Percentiles rank a stretch among this genome's conserved stretches.
Evolutionary conservation across 1,140 invertebrate species (phyloP).

Genomic region (Daktulosphaira vitifoliae): DNA sequence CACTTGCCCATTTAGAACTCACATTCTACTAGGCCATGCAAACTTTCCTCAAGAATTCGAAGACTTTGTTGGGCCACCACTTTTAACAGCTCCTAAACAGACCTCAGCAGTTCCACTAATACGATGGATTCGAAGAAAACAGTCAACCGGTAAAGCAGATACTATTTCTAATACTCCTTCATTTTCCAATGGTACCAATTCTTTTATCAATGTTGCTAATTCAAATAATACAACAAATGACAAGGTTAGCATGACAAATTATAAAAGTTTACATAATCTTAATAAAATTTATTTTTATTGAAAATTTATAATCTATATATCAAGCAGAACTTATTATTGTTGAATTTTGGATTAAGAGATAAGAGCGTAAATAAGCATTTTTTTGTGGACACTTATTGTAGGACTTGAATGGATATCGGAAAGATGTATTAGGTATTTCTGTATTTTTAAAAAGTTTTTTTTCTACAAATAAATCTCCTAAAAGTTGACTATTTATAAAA

Average conservation of each 20-base stretch:
- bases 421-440: no score
- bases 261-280: no score
- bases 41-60: constrained; percentile 23
- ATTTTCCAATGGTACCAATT: not conserved
- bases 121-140: constrained; percentile 12
- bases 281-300: no score
- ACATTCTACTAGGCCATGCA: constrained; percentile 20
- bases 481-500: no score
- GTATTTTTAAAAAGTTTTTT: no score
- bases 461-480: no score
- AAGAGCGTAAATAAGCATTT: no score
- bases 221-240: not conserved
- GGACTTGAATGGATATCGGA: no score
- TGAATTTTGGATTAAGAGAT: no score
- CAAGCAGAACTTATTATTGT: no score
- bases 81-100: constrained; percentile 5
- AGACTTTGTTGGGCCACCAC: constrained; percentile 11
- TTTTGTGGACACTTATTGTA: no score
- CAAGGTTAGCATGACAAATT: constrained; percentile 17
- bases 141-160: constrained; percentile 5
- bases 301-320: no score
- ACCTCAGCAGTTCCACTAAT: constrained; percentile 8
- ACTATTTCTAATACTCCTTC: not conserved
- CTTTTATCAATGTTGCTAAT: not conserved
- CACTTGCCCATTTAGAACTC: constrained; percentile 22